These are phyloP conservation scores for Furcula furcula DNA, from an alignment of 2,888 invertebrate genomes.

Conservation along the genomic window DNA sequence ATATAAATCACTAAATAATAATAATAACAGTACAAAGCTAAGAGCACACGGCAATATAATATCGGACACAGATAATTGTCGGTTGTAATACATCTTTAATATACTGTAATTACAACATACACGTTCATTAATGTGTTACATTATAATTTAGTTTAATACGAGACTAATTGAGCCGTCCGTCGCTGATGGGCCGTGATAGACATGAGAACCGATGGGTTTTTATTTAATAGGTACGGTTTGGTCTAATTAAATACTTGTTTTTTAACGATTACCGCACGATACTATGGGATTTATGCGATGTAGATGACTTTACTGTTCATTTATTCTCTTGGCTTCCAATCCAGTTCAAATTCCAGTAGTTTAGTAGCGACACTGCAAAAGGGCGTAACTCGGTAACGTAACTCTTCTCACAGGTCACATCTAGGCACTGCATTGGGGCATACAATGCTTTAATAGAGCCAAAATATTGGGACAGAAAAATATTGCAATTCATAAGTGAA, in stretches of 20 bases:
- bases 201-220: conserved; percentile 34
- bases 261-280: conserved; percentile 10
- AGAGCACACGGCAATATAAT: conserved; percentile 1
- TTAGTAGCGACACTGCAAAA: too few relatives aligned
- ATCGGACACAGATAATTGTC: conserved; percentile 6
- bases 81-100: conserved; percentile 23
- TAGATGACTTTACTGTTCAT: too few relatives aligned
- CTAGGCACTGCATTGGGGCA: too few relatives aligned
- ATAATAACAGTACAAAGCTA: background rate
- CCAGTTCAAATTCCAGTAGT: too few relatives aligned
- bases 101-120: conserved; percentile 42
- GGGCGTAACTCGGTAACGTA: too few relatives aligned
- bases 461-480: too few relatives aligned
- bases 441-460: too few relatives aligned
- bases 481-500: too few relatives aligned
- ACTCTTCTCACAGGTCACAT: too few relatives aligned
- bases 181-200: conserved; percentile 23
- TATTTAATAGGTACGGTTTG: conserved; percentile 4
- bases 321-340: too few relatives aligned
- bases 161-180: conserved; percentile 41
- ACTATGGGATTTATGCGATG: background rate
- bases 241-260: conserved; percentile 10
- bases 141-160: conserved; percentile 44
- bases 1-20: too few relatives aligned
- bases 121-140: conserved; percentile 44